Percentiles rank a stretch among this genome's conserved stretches.
Evolutionary conservation across 2,113 vertebrate species (phyloP).

Genomic region (Centropus unirufus): DNA sequence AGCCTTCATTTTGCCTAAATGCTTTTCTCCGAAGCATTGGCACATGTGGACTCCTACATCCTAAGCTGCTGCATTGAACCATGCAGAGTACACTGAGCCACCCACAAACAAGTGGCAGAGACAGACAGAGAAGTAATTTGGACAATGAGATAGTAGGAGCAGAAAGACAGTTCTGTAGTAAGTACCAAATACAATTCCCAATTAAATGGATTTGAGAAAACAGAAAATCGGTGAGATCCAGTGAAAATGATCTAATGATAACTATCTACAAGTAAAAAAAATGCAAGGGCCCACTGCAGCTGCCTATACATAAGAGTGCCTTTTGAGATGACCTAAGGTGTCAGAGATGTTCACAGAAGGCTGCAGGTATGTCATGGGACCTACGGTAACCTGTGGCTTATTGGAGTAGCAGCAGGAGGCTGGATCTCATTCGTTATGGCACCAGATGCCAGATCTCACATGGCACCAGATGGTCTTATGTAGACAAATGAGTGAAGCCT

Average conservation of each 20-base stretch:
- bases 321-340: background rate
- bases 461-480: background rate
- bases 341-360: background rate
- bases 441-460: background rate
- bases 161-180: background rate
- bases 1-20: background rate
- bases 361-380: background rate
- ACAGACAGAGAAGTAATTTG: background rate
- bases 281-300: background rate
- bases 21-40: background rate
- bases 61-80: fast-evolving
- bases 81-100: background rate
- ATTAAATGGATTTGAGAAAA: background rate
- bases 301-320: background rate
- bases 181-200: background rate
- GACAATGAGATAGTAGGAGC: background rate
- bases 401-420: background rate
- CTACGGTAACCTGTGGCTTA: background rate
- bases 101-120: background rate
- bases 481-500: background rate
- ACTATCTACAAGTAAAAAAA: background rate
- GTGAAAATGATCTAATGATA: background rate
- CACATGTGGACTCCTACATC: fast-evolving
- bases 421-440: background rate
- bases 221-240: background rate